phyloP scores from a whole-genome alignment of 2,113 vertebrate species.

The Platichthys flesus region DNA sequence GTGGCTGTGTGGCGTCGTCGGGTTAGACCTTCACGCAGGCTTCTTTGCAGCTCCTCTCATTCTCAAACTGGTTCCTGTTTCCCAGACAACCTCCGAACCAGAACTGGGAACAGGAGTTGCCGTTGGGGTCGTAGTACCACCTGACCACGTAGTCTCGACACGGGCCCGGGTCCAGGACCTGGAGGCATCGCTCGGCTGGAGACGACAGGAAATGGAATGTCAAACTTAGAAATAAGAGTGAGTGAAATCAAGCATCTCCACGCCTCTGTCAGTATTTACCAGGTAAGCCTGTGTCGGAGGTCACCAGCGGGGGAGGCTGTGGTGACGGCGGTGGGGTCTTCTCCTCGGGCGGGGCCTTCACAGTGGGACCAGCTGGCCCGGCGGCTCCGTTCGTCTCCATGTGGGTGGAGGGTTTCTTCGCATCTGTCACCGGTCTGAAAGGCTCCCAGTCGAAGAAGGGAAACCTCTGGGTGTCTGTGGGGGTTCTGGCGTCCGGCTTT shows the following conservation, averaged over 20 bases:
- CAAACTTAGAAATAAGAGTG: background rate
- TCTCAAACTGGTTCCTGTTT: slow-evolving; percentile 87
- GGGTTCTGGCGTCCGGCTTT: slow-evolving; percentile 17
- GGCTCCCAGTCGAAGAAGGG: slow-evolving; percentile 64
- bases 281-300: slow-evolving; percentile 18
- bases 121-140: slow-evolving; percentile 87
- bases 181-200: slow-evolving; percentile 78
- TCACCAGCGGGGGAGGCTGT: background rate
- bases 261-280: slow-evolving; percentile 31
- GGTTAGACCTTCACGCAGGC: slow-evolving; percentile 69
- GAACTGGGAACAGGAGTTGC: slow-evolving; percentile 89
- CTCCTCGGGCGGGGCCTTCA: background rate
- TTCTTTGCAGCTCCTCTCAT: slow-evolving; percentile 82
- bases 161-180: slow-evolving; percentile 83
- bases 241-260: no score
- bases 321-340: background rate
- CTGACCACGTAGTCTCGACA: slow-evolving; percentile 84
- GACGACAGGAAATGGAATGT: background rate
- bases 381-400: slow-evolving; percentile 7
- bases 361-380: slow-evolving; percentile 42
- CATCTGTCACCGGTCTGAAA: slow-evolving; percentile 52
- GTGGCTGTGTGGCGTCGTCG: background rate
- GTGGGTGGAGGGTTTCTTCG: slow-evolving; percentile 16
- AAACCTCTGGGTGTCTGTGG: slow-evolving; percentile 41
- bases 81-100: slow-evolving; percentile 90